Conservation (phyloP, 2,797 vertebrate genomes). For the Sebastes oblongus region DNA sequence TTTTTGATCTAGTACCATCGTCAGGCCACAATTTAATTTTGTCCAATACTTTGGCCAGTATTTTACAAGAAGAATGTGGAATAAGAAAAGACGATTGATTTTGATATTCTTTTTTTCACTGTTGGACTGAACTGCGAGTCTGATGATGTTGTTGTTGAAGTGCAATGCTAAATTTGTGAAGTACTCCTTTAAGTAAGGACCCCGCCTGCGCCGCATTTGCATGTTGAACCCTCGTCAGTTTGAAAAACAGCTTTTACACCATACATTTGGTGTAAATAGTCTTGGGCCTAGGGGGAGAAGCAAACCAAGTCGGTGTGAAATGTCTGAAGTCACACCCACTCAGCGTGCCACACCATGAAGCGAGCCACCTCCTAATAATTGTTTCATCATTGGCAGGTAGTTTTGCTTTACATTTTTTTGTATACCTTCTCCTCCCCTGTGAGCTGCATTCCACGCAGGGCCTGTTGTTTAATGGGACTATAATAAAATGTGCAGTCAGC, state of each 20-base stretch:
- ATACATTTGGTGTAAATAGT: conserved; percentile 1
- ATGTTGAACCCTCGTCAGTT: background rate
- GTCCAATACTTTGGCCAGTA: background rate
- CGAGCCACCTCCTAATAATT: conserved; percentile 34
- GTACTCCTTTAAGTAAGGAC: background rate
- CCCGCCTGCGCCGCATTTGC: background rate
- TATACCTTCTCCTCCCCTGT: conserved; percentile 46
- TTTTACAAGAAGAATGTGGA: background rate
- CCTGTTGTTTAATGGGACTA: conserved; percentile 75
- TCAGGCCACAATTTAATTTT: background rate
- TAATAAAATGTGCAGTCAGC: conserved; percentile 70
- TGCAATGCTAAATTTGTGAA: background rate
- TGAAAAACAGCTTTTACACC: background rate
- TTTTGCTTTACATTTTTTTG: conserved; percentile 16
- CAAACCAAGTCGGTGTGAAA: conserved; percentile 18
- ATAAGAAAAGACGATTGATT: background rate
- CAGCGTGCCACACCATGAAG: background rate
- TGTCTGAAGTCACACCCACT: conserved; percentile 29
- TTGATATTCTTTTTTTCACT: background rate
- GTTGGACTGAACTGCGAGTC: background rate
- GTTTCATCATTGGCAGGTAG: conserved; percentile 42
- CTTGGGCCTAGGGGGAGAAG: background rate
- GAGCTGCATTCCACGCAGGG: conserved; percentile 64
- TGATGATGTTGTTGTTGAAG: too few species aligned
- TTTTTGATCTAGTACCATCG: background rate